These are phyloP conservation scores for Idris sp. DNA, from an alignment of 1,140 invertebrate species.

Conservation along the genomic window DNA sequence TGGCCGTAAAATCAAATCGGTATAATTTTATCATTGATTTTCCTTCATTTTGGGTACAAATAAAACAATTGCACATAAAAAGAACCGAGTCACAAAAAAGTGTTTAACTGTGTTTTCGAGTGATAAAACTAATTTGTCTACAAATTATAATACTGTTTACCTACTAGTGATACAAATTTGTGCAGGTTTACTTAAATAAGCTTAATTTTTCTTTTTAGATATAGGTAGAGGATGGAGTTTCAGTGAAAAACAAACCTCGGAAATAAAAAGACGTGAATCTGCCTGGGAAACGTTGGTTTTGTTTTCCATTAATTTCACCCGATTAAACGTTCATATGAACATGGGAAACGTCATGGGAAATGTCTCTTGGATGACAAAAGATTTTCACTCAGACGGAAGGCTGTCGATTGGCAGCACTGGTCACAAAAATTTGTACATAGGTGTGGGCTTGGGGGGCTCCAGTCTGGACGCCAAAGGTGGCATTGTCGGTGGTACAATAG, in stretches of 20 bases:
- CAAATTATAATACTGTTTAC: too few species aligned
- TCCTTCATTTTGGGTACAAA: too few species aligned
- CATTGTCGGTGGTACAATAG: constrained; percentile 96
- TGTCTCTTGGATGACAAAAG: constrained; percentile 94
- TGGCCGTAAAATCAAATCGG: too few species aligned
- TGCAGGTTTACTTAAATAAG: too few species aligned
- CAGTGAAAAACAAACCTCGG: constrained; percentile 77
- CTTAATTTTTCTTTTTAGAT: constrained; percentile 65
- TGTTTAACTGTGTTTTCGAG: too few species aligned
- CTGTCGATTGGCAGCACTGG: constrained; percentile 96
- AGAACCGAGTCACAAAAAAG: too few species aligned
- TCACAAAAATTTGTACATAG: constrained; percentile 95
- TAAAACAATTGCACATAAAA: too few species aligned
- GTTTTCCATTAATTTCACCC: constrained; percentile 96
- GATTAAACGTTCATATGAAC: constrained; percentile 97
- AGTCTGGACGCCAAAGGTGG: constrained; percentile 96
- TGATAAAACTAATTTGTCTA: too few species aligned
- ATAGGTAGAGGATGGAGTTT: constrained; percentile 78
- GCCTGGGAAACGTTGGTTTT: constrained; percentile 97
- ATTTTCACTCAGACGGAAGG: constrained; percentile 92
- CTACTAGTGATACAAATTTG: too few species aligned
- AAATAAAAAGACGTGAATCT: constrained; percentile 79
- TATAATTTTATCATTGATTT: too few species aligned
- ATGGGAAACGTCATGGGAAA: constrained; percentile 99
- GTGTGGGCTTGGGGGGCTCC: constrained; percentile 92